Conservation (phyloP, 1,140 invertebrate species). For the Drosophila nebulosa region DNA sequence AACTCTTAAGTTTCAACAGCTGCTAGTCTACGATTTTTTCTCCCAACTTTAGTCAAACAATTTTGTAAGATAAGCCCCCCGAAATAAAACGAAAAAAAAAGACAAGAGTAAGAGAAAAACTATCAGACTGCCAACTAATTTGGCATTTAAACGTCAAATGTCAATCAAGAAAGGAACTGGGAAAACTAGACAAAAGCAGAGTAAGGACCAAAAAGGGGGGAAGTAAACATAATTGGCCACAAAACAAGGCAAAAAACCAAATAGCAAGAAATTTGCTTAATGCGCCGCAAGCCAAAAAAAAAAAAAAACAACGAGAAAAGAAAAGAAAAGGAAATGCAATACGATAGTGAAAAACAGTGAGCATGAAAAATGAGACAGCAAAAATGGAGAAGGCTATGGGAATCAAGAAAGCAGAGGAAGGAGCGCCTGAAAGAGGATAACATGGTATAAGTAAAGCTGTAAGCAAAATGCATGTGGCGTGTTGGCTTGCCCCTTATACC, state of each 20-base stretch:
- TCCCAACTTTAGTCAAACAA: constrained; percentile 40
- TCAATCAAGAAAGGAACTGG: constrained; percentile 55
- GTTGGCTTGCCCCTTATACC: constrained; percentile 15
- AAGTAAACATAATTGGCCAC: constrained; percentile 68
- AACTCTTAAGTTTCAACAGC: constrained; percentile 39
- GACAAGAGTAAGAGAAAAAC: background rate
- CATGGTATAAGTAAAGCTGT: constrained; percentile 53
- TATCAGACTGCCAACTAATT: constrained; percentile 63
- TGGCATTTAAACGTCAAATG: constrained; percentile 77
- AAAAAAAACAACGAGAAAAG: constrained; percentile 14
- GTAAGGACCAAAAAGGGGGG: constrained; percentile 9
- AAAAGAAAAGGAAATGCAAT: constrained; percentile 7
- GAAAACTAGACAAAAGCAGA: constrained; percentile 14
- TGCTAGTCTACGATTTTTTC: constrained; percentile 23
- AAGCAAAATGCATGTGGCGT: constrained; percentile 46
- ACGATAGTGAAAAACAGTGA: constrained; percentile 13
- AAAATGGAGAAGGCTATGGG: background rate
- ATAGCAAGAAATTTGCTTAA: constrained; percentile 63
- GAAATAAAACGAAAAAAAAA: constrained; percentile 7
- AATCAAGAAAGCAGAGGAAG: background rate
- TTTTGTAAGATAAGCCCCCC: constrained; percentile 7
- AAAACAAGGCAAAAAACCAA: constrained; percentile 47
- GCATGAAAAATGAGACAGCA: background rate
- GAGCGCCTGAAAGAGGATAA: constrained; percentile 4
- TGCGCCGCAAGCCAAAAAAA: constrained; percentile 36